Base-by-base conservation (phyloP, 2,113 vertebrate species). In the Oostethus manadensis region DNA sequence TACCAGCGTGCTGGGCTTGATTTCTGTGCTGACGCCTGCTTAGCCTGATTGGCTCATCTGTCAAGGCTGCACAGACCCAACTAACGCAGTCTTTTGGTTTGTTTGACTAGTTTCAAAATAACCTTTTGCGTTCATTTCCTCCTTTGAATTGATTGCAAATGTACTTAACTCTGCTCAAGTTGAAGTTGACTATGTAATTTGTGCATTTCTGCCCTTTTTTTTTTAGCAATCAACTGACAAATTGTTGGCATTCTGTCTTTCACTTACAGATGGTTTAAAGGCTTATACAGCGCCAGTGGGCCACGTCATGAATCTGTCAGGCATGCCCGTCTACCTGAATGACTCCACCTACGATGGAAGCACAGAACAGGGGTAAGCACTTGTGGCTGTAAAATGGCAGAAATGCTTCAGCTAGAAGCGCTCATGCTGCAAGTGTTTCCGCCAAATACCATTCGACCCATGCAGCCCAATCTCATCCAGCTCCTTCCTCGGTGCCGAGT, bases 331-430 rank as follows among this genome's bases (percentile, higher is more conserved):
- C 21, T 81, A 91, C 83, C 90, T 98, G 44, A 98, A 98, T 0
- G 95, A 98, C 83, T 97, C 95, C 66, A 94, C 93, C 57, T 98
- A 97, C 0, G 94, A 98, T 1, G 95, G 95, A 1, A 89, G 88
- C 80, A 87, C 79, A 0, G 84, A 90, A 18, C 88, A 88, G 74
- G 90, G 90, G 94, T 97, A 82, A 91, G 80, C 38, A 42, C 38
- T 42, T 14, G 10, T 11, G 38, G 13, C 38, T 42, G 13, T 14
- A 42, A 42, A 42, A 42, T 42, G 3, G 11, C 13, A 13, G 38
- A 40, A 40, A 13, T 40, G 38, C 38, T 40, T 40, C 10, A 8
- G 51, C 47, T 14, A 49, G 29, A 33, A 33, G 29, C 29, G 29
- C 7, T 33, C 29, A 8, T 7, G 29, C 29, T 33, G 8, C 29